A percentile compares a stretch with the other conserved stretches of the same genome.
These are phyloP conservation scores for Leuctra nigra DNA, from an alignment of 2,888 invertebrate genomes.

Conservation along the genomic window DNA sequence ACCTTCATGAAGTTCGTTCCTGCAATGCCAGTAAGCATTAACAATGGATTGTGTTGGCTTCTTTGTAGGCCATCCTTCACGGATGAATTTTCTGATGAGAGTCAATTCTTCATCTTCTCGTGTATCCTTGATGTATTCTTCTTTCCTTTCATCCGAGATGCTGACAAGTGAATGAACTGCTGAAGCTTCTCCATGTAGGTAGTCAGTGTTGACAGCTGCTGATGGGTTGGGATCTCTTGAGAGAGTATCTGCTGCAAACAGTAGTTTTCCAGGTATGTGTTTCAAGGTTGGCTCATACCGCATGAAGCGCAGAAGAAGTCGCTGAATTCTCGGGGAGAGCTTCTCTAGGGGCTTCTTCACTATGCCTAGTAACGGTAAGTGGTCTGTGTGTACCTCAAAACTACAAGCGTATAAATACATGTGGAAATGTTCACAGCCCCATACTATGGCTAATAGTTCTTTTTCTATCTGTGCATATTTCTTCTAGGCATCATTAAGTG, in stretches of 20 bases:
- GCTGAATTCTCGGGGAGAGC: neutral
- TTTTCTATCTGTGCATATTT: constrained; percentile 8
- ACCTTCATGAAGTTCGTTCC: constrained; percentile 9
- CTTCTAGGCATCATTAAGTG: constrained; percentile 26
- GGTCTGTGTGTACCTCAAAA: constrained; percentile 12
- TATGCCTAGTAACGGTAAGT: constrained; percentile 11
- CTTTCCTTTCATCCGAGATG: neutral
- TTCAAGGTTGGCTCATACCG: constrained; percentile 1
- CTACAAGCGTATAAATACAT: neutral
- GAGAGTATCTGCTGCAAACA: constrained; percentile 7
- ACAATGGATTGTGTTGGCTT: neutral
- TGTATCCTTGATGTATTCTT: neutral
- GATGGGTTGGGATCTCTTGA: neutral
- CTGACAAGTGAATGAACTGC: neutral
- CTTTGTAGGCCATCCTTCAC: neutral
- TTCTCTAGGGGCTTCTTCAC: constrained; percentile 2
- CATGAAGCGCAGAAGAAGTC: neutral
- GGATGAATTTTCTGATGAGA: neutral
- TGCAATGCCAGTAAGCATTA: neutral
- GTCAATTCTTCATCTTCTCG: neutral
- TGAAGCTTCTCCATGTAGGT: neutral
- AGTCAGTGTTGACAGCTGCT: neutral
- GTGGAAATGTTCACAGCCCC: constrained; percentile 2
- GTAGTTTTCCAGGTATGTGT: constrained; percentile 5
- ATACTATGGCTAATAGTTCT: neutral